Percentiles rank a stretch among this genome's conserved stretches.
Evolutionary conservation across 2,888 invertebrate species (phyloP).

Genomic region (Spicauda simplicius): DNA sequence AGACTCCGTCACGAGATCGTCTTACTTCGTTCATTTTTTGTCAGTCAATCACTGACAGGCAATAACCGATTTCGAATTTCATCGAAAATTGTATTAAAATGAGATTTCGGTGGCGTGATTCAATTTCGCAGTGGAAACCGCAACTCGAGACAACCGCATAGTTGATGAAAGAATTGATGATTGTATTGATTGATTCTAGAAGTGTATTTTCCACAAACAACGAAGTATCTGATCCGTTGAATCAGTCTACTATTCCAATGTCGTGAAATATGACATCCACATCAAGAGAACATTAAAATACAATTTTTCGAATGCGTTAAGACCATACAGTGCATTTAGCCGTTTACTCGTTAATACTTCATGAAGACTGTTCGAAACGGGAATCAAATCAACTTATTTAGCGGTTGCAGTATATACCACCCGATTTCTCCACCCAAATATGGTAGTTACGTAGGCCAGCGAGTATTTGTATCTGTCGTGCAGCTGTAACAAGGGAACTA

Average conservation of each 20-base stretch:
- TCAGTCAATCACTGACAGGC: slow-evolving; percentile 44
- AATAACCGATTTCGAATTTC: slow-evolving; percentile 7
- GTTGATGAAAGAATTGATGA: slow-evolving; percentile 13
- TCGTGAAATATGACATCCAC: no score
- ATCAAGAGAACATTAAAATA: no score
- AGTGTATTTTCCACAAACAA: no score
- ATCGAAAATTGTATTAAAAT: neutral
- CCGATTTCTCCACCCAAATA: no score
- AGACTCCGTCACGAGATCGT: slow-evolving; percentile 61
- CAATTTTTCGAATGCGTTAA: no score
- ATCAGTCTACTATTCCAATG: no score
- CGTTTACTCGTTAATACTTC: no score
- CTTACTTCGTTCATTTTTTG: slow-evolving; percentile 60
- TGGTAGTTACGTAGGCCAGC: slow-evolving; percentile 5
- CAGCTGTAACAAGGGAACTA: slow-evolving; percentile 51
- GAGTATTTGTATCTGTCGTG: slow-evolving; percentile 32
- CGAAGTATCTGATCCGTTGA: no score
- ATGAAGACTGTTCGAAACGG: no score
- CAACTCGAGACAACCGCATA: neutral
- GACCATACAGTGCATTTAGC: no score
- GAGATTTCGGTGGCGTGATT: slow-evolving; percentile 11
- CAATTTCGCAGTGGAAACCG: slow-evolving; percentile 12
- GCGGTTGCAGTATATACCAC: no score
- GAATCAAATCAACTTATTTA: no score
- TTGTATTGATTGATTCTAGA: neutral